phyloP scores from a whole-genome alignment of 2,888 invertebrate species.

The Pterostichus niger region DNA sequence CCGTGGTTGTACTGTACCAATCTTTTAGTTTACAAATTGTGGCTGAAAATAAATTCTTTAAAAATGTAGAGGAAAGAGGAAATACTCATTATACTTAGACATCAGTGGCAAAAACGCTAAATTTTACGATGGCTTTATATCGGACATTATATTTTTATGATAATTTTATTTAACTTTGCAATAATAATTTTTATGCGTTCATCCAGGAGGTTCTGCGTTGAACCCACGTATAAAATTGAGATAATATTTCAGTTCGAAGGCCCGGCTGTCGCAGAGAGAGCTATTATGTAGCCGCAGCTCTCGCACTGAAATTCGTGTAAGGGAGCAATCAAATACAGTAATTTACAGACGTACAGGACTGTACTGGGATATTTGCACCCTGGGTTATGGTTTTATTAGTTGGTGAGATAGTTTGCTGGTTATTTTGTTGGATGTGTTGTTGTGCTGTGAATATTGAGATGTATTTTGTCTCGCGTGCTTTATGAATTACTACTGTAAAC shows the following conservation, averaged over 20 bases:
- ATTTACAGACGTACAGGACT: slow-evolving; percentile 32
- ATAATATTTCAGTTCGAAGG: slow-evolving; percentile 30
- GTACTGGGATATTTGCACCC: slow-evolving; percentile 27
- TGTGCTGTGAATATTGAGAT: slow-evolving; percentile 34
- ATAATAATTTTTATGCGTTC: slow-evolving; percentile 53
- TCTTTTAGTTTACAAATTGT: neutral
- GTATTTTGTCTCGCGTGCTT: slow-evolving; percentile 23
- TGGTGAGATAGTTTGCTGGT: slow-evolving; percentile 28
- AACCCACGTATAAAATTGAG: slow-evolving; percentile 41
- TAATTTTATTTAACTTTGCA: slow-evolving; percentile 55
- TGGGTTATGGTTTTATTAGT: slow-evolving; percentile 35
- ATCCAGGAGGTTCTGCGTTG: neutral
- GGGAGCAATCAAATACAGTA: slow-evolving; percentile 50
- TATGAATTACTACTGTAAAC: slow-evolving; percentile 24
- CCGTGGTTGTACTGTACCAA: too few relatives aligned
- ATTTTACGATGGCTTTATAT: slow-evolving; percentile 52
- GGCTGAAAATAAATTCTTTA: neutral
- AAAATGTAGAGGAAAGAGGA: slow-evolving; percentile 5
- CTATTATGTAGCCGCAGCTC: slow-evolving; percentile 37
- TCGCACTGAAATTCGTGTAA: slow-evolving; percentile 47
- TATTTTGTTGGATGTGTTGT: slow-evolving; percentile 21
- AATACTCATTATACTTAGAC: slow-evolving; percentile 25
- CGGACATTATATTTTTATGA: slow-evolving; percentile 51
- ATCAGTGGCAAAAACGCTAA: slow-evolving; percentile 31
- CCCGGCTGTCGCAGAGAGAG: slow-evolving; percentile 27